Base-by-base conservation (phyloP, 92 coral and sea anemone species). In the Siderastrea radians region DNA sequence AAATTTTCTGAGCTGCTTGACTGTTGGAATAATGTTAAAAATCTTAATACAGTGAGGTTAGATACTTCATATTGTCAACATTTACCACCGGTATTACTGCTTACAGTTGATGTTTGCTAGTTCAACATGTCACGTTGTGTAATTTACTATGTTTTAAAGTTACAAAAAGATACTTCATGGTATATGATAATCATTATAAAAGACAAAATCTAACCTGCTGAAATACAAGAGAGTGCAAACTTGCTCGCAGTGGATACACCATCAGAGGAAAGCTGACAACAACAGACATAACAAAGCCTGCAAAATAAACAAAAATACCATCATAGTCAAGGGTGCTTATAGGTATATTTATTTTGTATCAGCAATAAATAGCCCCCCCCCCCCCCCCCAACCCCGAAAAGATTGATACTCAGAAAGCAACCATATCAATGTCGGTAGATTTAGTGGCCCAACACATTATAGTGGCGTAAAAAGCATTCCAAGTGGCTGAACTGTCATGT, bases 241-340 rank as follows among this genome's bases (percentile, higher is more conserved):
- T 97, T 47, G 95, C 93, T 91, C 99, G 90, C 76, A 96, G 88
- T 61, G 99, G 99, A 70, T 93, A 97, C 66, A 95, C 98, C 97
- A 97, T 90, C 67, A 97, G 87, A 6, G 99, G 99, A 84, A 97
- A 93, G 86, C 99, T 97, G 58, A 97, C 93, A 79, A 97, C 84
- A 12, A 96, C 98, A 60, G 99, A 98, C 94, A 98, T 89, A 74
- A 90, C 90, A 90, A 98, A 98, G n/a, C 99, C 99, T 98, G 91
- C 4, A 50, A 54, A 75, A 82, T 47, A 77, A 62, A 76, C 53
- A 77, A 26, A 49, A 80, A 47, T 4, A 49, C 6, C 10, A 52
- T 11, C 54, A 81, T 44, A 38, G 10, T 53, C 10, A 5, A 6
- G 10, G 57, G 6, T 6, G 57, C 57, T 10, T 5, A 53, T 53